Evolutionary conservation across 2,113 vertebrate genomes (phyloP), one percentile per base, ranked within the genome.

Genomic region (Lipotes vexillifer): DNA sequence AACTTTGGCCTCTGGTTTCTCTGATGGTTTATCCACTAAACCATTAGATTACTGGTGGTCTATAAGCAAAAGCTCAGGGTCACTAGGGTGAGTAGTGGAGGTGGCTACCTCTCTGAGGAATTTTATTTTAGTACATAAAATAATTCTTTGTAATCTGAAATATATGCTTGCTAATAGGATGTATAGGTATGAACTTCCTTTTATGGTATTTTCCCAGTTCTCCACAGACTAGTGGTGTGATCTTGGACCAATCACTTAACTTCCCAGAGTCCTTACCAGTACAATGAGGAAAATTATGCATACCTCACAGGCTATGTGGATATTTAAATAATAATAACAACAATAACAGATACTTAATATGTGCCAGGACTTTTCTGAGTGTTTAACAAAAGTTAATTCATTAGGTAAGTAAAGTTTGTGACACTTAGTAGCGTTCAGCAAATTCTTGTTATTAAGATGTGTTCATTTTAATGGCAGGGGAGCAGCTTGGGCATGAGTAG

Each of bases 101-200:
- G 41, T 61, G 36, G 25, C 38, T 93, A 12, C 17, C 4, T 80
- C 68, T 95, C 38, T 71, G 86, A 86, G 46, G 81, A 61, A 25
- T 72, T 96, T 72, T 90, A 95, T 87, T 95, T 96, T 78, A 63
- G 49, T 85, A 84, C 85, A 86, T 78, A 65, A 93, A 94, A 90
- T 71, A 63, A 87, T 75, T 17, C 8, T 71, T 71, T 65, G 36
- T 86, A 59, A 74, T 46, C 5, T 65, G 44, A 90, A 77, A 68
- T 91, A 68, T 78, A n/a, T 33, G 29, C 59, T 93, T 29, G 6
- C 59, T 41, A n/a, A 31, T 41, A 66, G 52, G 8, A 46, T 59
- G 15, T 69, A 23, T 66, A 69, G 21, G 33, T 33, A 14, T 81
- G 65, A 77, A 63, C 78, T 83, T 85, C 27, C 38, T 94, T 85